phyloP scores from a whole-genome alignment of 2,113 vertebrate genomes.

The Rhinopomastus cyanomelas region DNA sequence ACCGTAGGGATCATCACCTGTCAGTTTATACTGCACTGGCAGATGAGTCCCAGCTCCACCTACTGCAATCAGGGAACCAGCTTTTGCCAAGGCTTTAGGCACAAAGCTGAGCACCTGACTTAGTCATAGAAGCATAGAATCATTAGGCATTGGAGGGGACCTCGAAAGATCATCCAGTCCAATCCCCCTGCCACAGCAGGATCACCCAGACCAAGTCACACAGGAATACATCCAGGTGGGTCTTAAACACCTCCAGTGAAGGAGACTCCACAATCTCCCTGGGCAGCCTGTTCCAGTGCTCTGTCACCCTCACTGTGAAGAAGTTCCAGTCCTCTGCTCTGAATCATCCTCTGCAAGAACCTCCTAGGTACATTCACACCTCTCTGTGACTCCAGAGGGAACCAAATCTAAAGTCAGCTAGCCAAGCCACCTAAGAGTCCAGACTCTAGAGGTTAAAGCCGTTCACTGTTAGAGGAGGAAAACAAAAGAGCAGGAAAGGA shows the following conservation, averaged over 20 bases:
- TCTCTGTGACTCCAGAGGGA: conserved; percentile 21
- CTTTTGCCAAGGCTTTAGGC: neutral
- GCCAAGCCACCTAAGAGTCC: neutral
- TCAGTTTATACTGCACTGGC: neutral
- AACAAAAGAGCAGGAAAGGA: neutral
- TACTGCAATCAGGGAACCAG: neutral
- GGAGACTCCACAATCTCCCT: too few relatives aligned
- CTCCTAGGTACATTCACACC: neutral
- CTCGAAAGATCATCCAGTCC: too few relatives aligned
- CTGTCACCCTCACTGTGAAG: too few relatives aligned
- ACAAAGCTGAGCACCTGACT: conserved; percentile 4
- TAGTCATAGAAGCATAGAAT: too few relatives aligned
- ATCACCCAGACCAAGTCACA: too few relatives aligned
- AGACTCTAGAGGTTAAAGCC: neutral
- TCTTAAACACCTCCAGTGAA: too few relatives aligned
- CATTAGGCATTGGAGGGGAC: too few relatives aligned
- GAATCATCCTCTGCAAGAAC: neutral
- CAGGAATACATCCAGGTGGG: too few relatives aligned
- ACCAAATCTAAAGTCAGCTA: neutral
- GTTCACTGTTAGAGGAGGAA: neutral
- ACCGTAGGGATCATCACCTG: neutral
- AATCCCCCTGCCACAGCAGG: too few relatives aligned
- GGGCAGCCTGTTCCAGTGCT: too few relatives aligned
- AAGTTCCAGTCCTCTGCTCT: conserved; percentile 7
- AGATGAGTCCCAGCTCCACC: neutral